These are phyloP conservation scores for Sciurus carolinensis DNA, from an alignment of 2,797 vertebrate genomes.

Conservation along the genomic window DNA sequence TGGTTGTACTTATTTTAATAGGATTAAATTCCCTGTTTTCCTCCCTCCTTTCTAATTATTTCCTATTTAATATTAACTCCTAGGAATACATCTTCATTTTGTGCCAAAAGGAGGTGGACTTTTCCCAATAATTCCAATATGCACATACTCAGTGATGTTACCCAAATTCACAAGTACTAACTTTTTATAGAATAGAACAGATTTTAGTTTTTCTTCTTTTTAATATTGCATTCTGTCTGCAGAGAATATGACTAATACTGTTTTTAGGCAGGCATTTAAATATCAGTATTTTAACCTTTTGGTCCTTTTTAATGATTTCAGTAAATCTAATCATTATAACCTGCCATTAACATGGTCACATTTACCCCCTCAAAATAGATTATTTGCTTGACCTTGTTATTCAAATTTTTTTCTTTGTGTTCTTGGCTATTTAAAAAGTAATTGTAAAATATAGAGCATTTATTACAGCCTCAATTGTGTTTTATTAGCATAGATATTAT, in stretches of 20 bases:
- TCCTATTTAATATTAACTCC: conserved; percentile 16
- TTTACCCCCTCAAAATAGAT: not conserved
- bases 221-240: conserved; percentile 1
- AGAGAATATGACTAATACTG: not conserved
- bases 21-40: not conserved
- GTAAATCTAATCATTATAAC: conserved; percentile 32
- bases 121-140: conserved; percentile 23
- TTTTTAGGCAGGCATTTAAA: conserved; percentile 33
- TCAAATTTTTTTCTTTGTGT: conserved; percentile 65
- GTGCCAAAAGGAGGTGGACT: not conserved
- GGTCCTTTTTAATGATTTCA: conserved; percentile 52
- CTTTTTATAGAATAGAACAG: conserved; percentile 39
- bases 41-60: not conserved
- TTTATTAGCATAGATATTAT: conserved; percentile 52
- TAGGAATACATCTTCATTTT: conserved; percentile 30
- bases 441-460: conserved; percentile 43
- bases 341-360: not conserved
- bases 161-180: not conserved
- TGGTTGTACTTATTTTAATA: conserved; percentile 9
- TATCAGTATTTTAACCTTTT: conserved; percentile 34
- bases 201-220: not conserved
- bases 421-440: conserved; percentile 60
- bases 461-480: conserved; percentile 46
- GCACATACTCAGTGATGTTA: not conserved
- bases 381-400: conserved; percentile 64